These are phyloP conservation scores for Pocillopora grandis DNA, from an alignment of 92 coral and sea anemone genomes.

Conservation along the genomic window DNA sequence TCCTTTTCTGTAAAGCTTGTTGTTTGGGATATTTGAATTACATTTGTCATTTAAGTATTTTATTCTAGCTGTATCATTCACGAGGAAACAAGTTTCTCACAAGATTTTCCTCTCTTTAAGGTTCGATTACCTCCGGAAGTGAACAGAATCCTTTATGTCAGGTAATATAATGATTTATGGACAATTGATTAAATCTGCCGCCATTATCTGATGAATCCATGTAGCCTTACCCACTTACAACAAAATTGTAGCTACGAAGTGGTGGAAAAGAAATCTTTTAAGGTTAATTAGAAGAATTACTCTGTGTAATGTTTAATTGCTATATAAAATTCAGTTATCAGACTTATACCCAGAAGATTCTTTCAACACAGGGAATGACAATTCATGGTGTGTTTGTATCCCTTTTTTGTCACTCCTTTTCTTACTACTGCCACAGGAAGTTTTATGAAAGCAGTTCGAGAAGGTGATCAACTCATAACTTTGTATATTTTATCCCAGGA, in stretches of 20 bases:
- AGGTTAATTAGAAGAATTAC: too few relatives aligned
- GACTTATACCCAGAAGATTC: too few relatives aligned
- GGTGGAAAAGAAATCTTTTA: too few relatives aligned
- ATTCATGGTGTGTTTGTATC: too few relatives aligned
- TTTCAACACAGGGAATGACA: too few relatives aligned
- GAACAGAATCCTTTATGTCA: constrained; percentile 95
- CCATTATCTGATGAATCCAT: neutral
- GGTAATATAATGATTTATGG: constrained; percentile 55
- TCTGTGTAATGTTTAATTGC: too few relatives aligned
- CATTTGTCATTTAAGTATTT: neutral
- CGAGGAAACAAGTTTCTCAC: neutral
- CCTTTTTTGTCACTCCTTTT: too few relatives aligned
- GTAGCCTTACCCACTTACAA: too few relatives aligned
- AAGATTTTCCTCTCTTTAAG: constrained; percentile 35
- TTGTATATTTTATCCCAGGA: constrained; percentile 53
- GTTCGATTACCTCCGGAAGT: constrained; percentile 99
- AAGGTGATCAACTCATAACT: neutral
- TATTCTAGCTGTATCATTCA: neutral
- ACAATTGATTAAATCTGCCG: neutral
- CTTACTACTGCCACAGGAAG: too few relatives aligned
- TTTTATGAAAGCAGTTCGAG: too few relatives aligned
- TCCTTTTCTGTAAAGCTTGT: neutral
- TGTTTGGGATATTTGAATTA: neutral
- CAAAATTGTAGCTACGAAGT: too few relatives aligned
- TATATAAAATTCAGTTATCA: too few relatives aligned